phyloP scores from a whole-genome alignment of 2,888 invertebrate genomes.

The Latrodectus elegans region DNA sequence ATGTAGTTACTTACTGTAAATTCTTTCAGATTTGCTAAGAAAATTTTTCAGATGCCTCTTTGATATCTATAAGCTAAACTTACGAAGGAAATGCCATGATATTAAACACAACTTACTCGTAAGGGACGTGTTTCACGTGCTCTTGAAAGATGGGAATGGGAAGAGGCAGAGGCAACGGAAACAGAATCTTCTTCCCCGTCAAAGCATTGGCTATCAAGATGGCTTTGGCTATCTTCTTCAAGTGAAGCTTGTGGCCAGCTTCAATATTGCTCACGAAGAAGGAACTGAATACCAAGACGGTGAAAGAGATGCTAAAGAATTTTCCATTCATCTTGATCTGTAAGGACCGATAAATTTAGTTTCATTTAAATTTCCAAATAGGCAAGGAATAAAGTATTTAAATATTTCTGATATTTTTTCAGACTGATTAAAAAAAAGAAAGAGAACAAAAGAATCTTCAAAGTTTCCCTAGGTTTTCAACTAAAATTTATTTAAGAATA shows the following conservation, averaged over 20 bases:
- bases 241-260: slow-evolving; percentile 54
- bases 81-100: not conserved
- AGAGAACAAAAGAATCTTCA: too few species aligned
- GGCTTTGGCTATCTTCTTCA: slow-evolving; percentile 54
- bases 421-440: too few species aligned
- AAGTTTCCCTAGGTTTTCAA: too few species aligned
- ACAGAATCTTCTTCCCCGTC: slow-evolving; percentile 51
- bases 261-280: slow-evolving; percentile 6
- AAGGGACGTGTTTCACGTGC: slow-evolving; percentile 52
- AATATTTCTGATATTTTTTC: too few species aligned
- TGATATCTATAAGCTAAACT: not conserved
- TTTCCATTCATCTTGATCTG: not conserved
- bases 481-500: too few species aligned
- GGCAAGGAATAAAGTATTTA: too few species aligned
- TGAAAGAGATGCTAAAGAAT: not conserved
- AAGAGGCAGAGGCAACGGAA: slow-evolving; percentile 50
- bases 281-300: slow-evolving; percentile 13
- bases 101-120: slow-evolving; percentile 42
- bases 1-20: too few species aligned
- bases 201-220: slow-evolving; percentile 45
- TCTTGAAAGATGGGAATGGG: slow-evolving; percentile 62
- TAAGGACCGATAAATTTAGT: too few species aligned
- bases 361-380: too few species aligned
- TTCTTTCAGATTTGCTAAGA: too few species aligned
- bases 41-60: too few species aligned